Base-by-base conservation (phyloP, 2,888 invertebrate species). In the Parochlus steinenii region DNA sequence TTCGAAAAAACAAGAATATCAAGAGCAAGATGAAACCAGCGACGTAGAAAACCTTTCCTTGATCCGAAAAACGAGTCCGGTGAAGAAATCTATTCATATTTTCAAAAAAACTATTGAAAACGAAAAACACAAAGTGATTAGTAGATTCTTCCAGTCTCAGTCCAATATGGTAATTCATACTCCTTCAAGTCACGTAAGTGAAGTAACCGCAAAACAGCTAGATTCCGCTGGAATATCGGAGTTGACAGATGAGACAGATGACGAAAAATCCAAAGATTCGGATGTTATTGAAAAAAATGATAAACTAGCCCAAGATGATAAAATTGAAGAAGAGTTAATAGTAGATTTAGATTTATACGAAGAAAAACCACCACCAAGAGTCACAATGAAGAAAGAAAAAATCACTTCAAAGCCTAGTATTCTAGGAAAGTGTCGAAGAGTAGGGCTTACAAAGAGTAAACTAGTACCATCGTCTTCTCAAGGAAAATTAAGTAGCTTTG, bases 401-500 rank as follows among this genome's bases (percentile, higher is more conserved):
- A 3, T 10, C 5, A 30, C 11, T 6, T 18, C 11, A 12, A 30
- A 3, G 17, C 19, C 19, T 19, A 29, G 35, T 3, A 28, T 33
- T 5, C 30, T 33, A 10, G 40, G 40, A 12, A 19, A n/a, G n/a
- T 53, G 53, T 39, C 56, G 48, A 45, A 59, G 54, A 22, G 50
- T 51, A 3, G 57, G 54, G 0, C 29, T 61, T 27, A 41, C 45
- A 11, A 58, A 53, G 44, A 52, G 48, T 18, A 51, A 55, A 0
- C 39, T 46, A 0, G 20, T 19, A 5, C 19, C 40, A 11, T 50
- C 58, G 0, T 31, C 62, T 39, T 62, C 63, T 5, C 74, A 72
- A 33, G 68, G 69, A 19, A 59, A 71, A 44, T 50, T 76, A n/a
- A 69, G 67, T 52, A 72, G 63, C 58, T 76, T 70, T 52, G 74